Base-by-base conservation (phyloP, 2,113 vertebrate genomes). In the Planiliza haematocheilus region DNA sequence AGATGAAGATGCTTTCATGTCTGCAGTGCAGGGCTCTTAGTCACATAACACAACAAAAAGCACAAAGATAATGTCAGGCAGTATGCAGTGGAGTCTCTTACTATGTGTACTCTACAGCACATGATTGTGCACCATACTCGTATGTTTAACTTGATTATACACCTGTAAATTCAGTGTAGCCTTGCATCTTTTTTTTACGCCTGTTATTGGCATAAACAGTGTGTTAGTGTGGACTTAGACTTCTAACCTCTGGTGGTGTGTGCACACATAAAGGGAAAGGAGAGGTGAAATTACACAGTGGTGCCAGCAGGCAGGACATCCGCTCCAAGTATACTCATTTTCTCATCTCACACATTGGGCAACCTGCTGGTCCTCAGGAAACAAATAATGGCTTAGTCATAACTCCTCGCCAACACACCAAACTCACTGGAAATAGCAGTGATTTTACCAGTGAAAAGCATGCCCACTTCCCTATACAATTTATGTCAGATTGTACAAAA, bases 361-460 rank as follows among this genome's bases (percentile, higher is more conserved):
- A 86, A 89, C 87, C 88, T 87, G 83, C 90, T 92, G 86, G 85
- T 87, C 74, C 71, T 81, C 81, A 79, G 85, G 88, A 91, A 92
- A 89, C 86, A 84, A 88, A 88, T 88, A 88, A 91, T 83, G 82
- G 77, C 91, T 91, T 86, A 86, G 86, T 89, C 85, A 85, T 74
- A 87, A 87, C 83, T 77, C 77, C 79, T 88, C 83, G 68, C 81
- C 76, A 88, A 79, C 82, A 79, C 81, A 77, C 74, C 72, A 75
- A 82, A 84, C 79, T 81, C 82, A 57, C 81, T 85, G 49, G 70
- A 92, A 93, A 88, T 88, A 88, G 84, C 85, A 76, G 63, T 72
- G 74, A 79, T 82, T 89, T 88, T 60, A 71, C 58, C 74, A 69
- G 63, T 70, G 72, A 81, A 83, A 85, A 79, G 69, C 63, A 83